Base-by-base conservation (phyloP, 2,113 vertebrate genomes). In the Macaca mulatta region DNA sequence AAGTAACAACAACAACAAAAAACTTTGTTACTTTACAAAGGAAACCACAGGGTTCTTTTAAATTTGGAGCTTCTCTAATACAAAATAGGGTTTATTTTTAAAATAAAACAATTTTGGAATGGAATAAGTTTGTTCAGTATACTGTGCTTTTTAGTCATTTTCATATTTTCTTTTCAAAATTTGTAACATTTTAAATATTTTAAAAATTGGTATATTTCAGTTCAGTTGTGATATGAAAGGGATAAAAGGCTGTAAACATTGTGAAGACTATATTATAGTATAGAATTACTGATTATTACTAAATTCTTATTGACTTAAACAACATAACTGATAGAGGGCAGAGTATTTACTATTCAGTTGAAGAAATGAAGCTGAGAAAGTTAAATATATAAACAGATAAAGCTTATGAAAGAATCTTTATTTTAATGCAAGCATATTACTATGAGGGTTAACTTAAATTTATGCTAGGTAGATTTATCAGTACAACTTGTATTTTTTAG, bases 331-430 rank as follows among this genome's bases (percentile, higher is more conserved):
- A 67, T 84, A 80, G 81, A 92, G 17, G 11, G 52, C 20, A 85
- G n/a, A 55, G 3, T 91, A 61, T 97, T 93, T 75, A 50, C 48
- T 61, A n/a, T 93, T 67, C 16, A 78, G 83, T 70, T 83, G 88
- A 96, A 72, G 9, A 78, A 80, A 45, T 78, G 12, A 95, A 70
- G 13, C 38, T 93, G 81, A 69, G 40, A 82, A 45, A 48, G 11
- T 88, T 64, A 95, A 86, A 67, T 87, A 50, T 84, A 88, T 79
- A 92, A 84, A 84, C 45, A 74, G 30, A 43, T 86, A 70, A 90
- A 88, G 43, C 6, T 55, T 93, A 25, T 50, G 40, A 94, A 82
- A 23, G 10, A 11, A 61, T 95, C 57, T 95, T 92, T 70, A 90
- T 90, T 80, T 96, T 92, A 92, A 89, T 79, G 32, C 6, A 70